Conservation (phyloP, 1,140 invertebrate genomes). For the Scaptodrosophila lebanonensis region DNA sequence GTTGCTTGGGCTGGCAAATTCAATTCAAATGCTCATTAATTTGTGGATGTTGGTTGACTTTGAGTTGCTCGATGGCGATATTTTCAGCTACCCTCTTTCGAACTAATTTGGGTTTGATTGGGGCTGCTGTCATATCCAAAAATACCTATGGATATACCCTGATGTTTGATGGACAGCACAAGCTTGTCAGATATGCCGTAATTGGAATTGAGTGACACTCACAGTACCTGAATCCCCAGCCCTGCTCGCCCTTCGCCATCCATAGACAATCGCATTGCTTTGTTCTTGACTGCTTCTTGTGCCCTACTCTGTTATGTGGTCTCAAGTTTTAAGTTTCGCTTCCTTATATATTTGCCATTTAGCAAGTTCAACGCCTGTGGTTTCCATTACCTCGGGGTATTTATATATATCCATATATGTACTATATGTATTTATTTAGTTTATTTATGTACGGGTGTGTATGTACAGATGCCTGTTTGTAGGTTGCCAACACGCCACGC, state of each 20-base stretch:
- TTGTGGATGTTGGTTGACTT: too few relatives aligned
- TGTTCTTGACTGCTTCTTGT: not conserved
- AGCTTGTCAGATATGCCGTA: conserved; percentile 37
- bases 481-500: too few relatives aligned
- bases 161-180: too few relatives aligned
- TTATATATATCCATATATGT: conserved; percentile 12
- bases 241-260: not conserved
- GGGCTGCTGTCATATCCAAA: conserved; percentile 30
- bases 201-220: conserved; percentile 60
- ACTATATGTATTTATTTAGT: too few relatives aligned
- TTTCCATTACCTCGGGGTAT: conserved; percentile 35
- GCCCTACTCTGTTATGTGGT: not conserved
- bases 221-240: not conserved
- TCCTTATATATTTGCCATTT: conserved; percentile 22
- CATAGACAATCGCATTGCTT: conserved; percentile 1
- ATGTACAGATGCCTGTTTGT: too few relatives aligned
- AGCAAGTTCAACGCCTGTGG: conserved; percentile 41
- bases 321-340: conserved; percentile 34
- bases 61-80: too few relatives aligned
- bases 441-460: too few relatives aligned
- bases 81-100: conserved; percentile 5
- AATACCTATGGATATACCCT: conserved; percentile 2
- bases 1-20: too few relatives aligned
- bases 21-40: too few relatives aligned
- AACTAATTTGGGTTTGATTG: conserved; percentile 36